phyloP scores from a whole-genome alignment of 2,113 vertebrate species.

The Eptatretus burgeri region DNA sequence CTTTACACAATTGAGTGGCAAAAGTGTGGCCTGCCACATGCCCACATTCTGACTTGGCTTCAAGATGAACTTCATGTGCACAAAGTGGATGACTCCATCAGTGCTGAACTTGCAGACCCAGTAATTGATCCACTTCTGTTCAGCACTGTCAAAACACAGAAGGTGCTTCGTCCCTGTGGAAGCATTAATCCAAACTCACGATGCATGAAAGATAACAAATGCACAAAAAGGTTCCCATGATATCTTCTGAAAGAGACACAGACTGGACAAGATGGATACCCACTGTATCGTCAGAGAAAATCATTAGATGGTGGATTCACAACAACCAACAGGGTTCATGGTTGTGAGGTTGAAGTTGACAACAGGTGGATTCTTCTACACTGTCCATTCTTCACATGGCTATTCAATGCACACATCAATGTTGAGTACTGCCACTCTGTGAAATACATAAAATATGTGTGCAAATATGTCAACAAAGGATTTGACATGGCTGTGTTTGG shows the following conservation, averaged over 20 bases:
- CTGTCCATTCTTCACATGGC: background rate
- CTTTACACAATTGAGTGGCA: background rate
- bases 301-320: background rate
- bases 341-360: slow-evolving; percentile 4
- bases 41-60: background rate
- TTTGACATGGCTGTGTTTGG: slow-evolving; percentile 3
- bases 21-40: background rate
- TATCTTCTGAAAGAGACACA: slow-evolving; percentile 6
- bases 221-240: slow-evolving; percentile 1
- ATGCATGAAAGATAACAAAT: slow-evolving; percentile 5
- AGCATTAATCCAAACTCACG: slow-evolving; percentile 3
- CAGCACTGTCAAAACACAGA: slow-evolving; percentile 1
- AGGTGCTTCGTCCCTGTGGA: background rate
- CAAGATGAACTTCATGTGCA: slow-evolving; percentile 2
- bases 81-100: background rate
- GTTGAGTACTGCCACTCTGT: background rate
- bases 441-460: background rate
- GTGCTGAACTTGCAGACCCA: slow-evolving; percentile 2
- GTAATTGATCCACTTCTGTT: background rate
- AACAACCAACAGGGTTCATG: background rate
- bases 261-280: slow-evolving; percentile 5
- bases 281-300: slow-evolving; percentile 5
- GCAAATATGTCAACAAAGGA: slow-evolving; percentile 4
- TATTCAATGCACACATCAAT: slow-evolving; percentile 5
- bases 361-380: background rate